phyloP scores from a whole-genome alignment of 1,140 invertebrate species.

The Heliconius melpomene region DNA sequence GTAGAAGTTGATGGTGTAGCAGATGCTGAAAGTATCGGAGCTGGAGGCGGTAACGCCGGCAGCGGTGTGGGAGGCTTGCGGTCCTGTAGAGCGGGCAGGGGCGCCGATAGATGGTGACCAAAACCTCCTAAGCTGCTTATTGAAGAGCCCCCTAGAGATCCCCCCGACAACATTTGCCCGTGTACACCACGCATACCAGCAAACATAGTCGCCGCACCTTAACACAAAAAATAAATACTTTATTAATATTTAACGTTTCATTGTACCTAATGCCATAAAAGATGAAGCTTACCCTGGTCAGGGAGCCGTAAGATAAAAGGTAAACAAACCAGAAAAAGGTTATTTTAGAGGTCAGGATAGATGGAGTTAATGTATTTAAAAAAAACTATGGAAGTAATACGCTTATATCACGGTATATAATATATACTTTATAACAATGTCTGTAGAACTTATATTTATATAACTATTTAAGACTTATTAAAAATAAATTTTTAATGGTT shows the following conservation, averaged over 20 bases:
- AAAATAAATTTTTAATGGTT: too few relatives aligned
- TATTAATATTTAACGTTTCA: background rate
- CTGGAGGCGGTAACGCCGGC: conserved; percentile 47
- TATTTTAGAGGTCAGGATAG: too few relatives aligned
- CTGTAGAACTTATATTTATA: too few relatives aligned
- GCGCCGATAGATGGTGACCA: conserved; percentile 50
- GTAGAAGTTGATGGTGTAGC: conserved; percentile 50
- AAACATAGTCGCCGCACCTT: conserved; percentile 65
- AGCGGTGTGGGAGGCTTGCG: conserved; percentile 65
- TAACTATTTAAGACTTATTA: too few relatives aligned
- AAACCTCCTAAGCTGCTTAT: conserved; percentile 61
- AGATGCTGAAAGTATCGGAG: conserved; percentile 45
- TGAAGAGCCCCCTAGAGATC: conserved; percentile 50
- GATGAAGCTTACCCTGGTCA: background rate
- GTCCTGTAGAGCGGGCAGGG: conserved; percentile 56
- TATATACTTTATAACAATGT: too few relatives aligned
- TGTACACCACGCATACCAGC: conserved; percentile 68
- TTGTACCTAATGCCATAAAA: background rate
- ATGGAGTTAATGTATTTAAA: too few relatives aligned
- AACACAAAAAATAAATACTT: background rate
- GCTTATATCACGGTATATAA: too few relatives aligned
- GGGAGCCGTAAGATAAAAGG: too few relatives aligned
- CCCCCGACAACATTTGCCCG: conserved; percentile 65
- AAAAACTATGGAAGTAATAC: too few relatives aligned
- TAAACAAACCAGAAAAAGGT: too few relatives aligned